phyloP scores from a whole-genome alignment of 2,113 vertebrate species.

The Chaetodon auriga region DNA sequence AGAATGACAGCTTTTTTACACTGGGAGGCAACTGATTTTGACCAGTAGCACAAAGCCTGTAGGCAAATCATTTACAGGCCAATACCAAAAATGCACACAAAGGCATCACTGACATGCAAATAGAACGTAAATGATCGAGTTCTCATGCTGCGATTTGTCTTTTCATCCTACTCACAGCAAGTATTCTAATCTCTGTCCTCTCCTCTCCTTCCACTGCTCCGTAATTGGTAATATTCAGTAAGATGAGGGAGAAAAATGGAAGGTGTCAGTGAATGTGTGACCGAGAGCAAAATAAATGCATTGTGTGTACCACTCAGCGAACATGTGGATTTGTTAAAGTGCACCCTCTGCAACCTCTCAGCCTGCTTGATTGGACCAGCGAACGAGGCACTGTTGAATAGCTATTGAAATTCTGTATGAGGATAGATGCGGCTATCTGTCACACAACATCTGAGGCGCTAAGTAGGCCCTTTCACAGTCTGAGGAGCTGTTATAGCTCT shows the following conservation, averaged over 20 bases:
- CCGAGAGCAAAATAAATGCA: constrained; percentile 42
- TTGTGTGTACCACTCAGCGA: constrained; percentile 21
- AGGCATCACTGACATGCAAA: constrained; percentile 39
- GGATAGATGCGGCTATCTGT: constrained; percentile 34
- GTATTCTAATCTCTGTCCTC: constrained; percentile 14
- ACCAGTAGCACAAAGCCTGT: neutral
- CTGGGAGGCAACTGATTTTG: neutral
- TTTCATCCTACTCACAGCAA: constrained; percentile 24
- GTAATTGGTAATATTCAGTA: constrained; percentile 53
- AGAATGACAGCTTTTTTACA: constrained; percentile 3
- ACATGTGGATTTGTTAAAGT: constrained; percentile 43
- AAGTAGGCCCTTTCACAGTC: constrained; percentile 2
- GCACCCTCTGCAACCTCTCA: constrained; percentile 46
- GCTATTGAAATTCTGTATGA: constrained; percentile 39
- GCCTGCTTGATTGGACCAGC: constrained; percentile 43
- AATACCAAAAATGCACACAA: constrained; percentile 9
- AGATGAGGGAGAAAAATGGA: constrained; percentile 39
- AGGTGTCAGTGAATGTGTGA: constrained; percentile 35
- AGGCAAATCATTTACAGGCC: constrained; percentile 34
- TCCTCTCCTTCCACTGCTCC: constrained; percentile 20
- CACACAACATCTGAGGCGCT: constrained; percentile 27
- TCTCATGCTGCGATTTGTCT: constrained; percentile 36
- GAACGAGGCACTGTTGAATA: constrained; percentile 21
- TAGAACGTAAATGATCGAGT: constrained; percentile 36
- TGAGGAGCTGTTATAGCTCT: neutral